phyloP scores from a whole-genome alignment of 30 jellyfish, hydroid and myxozoan genomes.

The Hydra vulgaris region DNA sequence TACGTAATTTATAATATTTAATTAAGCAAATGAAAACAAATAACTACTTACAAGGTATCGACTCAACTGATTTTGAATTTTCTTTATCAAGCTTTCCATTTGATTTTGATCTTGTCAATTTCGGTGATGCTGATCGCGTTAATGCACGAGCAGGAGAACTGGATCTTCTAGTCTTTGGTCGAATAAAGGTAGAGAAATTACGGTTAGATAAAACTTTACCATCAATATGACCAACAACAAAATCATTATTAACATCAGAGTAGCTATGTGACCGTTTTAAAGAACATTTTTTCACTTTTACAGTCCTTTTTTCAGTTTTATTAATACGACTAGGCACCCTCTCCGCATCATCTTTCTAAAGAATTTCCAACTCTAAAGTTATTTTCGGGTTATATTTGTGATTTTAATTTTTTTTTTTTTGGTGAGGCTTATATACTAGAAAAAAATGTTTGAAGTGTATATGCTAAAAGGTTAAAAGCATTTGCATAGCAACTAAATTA shows the following conservation, averaged over 20 bases:
- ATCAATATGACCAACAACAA: constrained; percentile 65
- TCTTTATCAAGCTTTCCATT: constrained; percentile 16
- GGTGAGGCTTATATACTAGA: too few species aligned
- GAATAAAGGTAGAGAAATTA: constrained; percentile 87
- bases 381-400: not conserved
- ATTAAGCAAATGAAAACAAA: too few species aligned
- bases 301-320: not conserved
- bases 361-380: not conserved
- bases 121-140: constrained; percentile 53
- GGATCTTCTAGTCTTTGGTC: constrained; percentile 99
- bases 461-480: too few species aligned
- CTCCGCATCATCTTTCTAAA: not conserved
- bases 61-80: constrained; percentile 69
- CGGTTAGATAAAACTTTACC: constrained; percentile 60
- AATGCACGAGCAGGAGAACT: constrained; percentile 72
- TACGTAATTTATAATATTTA: too few species aligned
- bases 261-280: constrained; percentile 16
- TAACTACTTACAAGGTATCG: constrained; percentile 60
- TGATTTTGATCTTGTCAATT: constrained; percentile 3
- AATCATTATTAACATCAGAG: constrained; percentile 30
- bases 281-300: not conserved
- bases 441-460: too few species aligned
- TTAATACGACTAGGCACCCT: not conserved
- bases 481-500: too few species aligned
- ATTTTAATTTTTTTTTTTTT: too few species aligned